Conservation (phyloP, 2,797 vertebrate species). For the Scolopax bukidnonensis region DNA sequence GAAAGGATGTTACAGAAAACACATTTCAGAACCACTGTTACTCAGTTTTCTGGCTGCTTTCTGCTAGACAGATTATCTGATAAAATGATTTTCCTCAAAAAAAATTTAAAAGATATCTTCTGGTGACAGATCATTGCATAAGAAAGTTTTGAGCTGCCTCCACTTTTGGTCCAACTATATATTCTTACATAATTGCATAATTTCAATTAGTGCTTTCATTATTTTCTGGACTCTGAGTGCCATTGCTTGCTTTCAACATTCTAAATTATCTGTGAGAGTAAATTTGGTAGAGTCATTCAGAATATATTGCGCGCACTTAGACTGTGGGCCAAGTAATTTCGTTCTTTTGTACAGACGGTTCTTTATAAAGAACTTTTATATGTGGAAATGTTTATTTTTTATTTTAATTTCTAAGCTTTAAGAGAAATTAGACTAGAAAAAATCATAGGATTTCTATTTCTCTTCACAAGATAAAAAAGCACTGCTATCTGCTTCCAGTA, state of each 20-base stretch:
- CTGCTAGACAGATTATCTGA: background rate
- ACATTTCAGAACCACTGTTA: background rate
- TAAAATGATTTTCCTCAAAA: background rate
- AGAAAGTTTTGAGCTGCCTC: background rate
- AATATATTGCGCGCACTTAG: background rate
- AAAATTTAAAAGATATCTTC: background rate
- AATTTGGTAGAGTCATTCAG: background rate
- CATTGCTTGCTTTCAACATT: background rate
- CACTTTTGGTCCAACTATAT: background rate
- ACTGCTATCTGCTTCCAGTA: background rate
- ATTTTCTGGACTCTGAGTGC: background rate
- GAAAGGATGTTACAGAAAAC: background rate
- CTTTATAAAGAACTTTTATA: background rate
- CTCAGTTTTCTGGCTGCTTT: background rate
- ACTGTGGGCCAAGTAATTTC: background rate
- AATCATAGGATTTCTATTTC: background rate
- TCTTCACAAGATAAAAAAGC: background rate
- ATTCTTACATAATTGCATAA: background rate
- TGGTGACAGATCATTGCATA: background rate
- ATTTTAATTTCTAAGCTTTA: background rate
- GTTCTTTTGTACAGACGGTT: background rate
- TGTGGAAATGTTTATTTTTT: background rate
- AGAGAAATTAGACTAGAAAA: background rate
- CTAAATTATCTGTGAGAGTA: background rate
- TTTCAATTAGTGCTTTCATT: background rate